Base-by-base conservation (phyloP, 2,797 vertebrate species). In the Hydrolagus colliei region DNA sequence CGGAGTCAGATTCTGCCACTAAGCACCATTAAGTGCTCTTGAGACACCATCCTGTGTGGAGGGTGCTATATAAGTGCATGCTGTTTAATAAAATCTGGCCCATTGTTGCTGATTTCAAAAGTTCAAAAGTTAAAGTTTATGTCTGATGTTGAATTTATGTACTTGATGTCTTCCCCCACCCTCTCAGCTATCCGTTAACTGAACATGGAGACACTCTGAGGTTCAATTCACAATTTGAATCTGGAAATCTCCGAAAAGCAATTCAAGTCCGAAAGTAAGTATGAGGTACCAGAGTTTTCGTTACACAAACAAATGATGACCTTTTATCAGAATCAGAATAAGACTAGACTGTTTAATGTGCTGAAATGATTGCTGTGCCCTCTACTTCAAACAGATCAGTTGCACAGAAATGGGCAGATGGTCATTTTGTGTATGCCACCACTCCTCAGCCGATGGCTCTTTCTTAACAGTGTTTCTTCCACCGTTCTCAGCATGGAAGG, bases 161-260 rank as follows among this genome's bases (percentile, higher is more conserved):
- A 41, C 13, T 68, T 14, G 20, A 86, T 86, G 9, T 72, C 61
- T 11, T 86, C 61, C 14, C 27, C 86, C 18, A 20, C 86, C 90
- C 86, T 90, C 91, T 72, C 87, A 99, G 97, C 90, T 96, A 88
- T 86, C 90, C 92, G n/a, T 86, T 95, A 86, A 93, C 95, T 87
- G 96, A 98, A 86, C 94, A 94, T 72, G 94, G 94, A 41, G 97
- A 97, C 88, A 91, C 96, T 85, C 93, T 99, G 90, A 99, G 96
- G 91, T 99, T 99, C 93, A 98, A 98, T 91, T 99, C 97, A 62
- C 97, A 95, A 92, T 99, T 99, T 93, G 98, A 99, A 91, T 99
- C 96, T 87, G 98, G 98, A 86, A 99, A 99, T 91, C 92, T 99
- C 68, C 95, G 98, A 88, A 99, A 99, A 93, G 98, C 95, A 86